Base-by-base conservation (phyloP, 2,888 invertebrate genomes). In the Leucophenga montana region DNA sequence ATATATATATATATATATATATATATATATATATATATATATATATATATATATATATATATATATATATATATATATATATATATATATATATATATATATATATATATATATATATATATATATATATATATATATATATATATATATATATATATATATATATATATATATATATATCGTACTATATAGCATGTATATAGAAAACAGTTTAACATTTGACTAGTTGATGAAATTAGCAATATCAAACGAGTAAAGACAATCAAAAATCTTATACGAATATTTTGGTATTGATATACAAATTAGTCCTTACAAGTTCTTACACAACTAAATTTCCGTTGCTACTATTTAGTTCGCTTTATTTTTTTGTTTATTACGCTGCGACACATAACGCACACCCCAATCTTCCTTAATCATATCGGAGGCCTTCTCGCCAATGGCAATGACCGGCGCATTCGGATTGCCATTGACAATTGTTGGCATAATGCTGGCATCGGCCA, bases 391-490 rank as follows among this genome's bases (percentile, higher is more conserved):
- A 2, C 78, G 78, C 14, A 79, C 82, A 89, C 91, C 91, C 95
- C 95, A 50, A 50, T 50, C 50, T 85, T 95, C 93, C 86, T 95
- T 96, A 74, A 97, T 95, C 92, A 97, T 92, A 85, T 97, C 96
- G 8, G 96, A 93, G 0, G 93, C 95, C 86, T 96, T 96, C 83
- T 97, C 96, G 0, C 94, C 97, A 66, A 97, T 96, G 95, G 96
- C 96, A 57, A 97, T 95, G 1, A 93, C 92, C 0, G 95, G 95
- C 0, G 96, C 96, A 86, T 96, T 96, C 0, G 96, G 95, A 89
- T 97, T 96, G 0, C 96, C 96, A 85, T 95, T 96, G 14, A 95
- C 92, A 72, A 97, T 96, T 1, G 91, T 93, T 0, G 96, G 96
- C 96, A 97, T 96, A 66, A 97, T 93, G 74, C 95, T 95, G 0